phyloP scores from a whole-genome alignment of 2,888 invertebrate species.

The Melanostoma scalare region DNA sequence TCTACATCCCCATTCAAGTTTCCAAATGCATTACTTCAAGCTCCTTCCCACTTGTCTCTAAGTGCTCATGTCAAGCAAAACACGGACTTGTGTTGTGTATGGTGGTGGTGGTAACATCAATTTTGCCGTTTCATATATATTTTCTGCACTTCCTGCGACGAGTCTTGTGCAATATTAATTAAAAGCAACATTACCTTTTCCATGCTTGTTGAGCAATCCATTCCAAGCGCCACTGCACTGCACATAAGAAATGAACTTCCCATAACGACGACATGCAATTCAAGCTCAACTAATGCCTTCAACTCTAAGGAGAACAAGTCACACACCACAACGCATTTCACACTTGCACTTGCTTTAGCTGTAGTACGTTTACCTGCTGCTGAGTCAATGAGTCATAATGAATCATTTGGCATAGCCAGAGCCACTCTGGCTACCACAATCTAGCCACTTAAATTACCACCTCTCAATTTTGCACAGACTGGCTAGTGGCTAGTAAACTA shows the following conservation, averaged over 20 bases:
- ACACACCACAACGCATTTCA: constrained; percentile 16
- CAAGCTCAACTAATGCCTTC: constrained; percentile 30
- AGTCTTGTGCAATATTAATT: constrained; percentile 36
- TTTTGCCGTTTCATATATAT: constrained; percentile 8
- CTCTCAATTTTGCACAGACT: constrained; percentile 19
- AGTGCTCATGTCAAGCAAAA: constrained; percentile 15
- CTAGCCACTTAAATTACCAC: not conserved
- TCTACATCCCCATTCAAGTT: not conserved
- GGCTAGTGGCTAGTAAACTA: constrained; percentile 31
- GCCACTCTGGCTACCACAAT: constrained; percentile 14
- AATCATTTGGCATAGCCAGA: constrained; percentile 28
- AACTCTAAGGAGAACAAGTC: constrained; percentile 32
- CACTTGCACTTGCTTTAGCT: constrained; percentile 47
- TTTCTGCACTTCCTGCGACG: constrained; percentile 43
- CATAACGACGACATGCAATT: constrained; percentile 5
- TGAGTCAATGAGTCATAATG: constrained; percentile 42
- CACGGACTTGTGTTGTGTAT: not conserved
- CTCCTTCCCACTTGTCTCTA: not conserved
- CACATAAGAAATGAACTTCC: constrained; percentile 16
- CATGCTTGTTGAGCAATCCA: constrained; percentile 8
- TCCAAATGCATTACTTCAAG: too few species aligned
- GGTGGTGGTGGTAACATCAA: not conserved
- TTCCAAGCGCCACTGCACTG: constrained; percentile 17
- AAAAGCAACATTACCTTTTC: constrained; percentile 29
- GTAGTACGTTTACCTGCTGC: not conserved